Evolutionary conservation across 2,113 vertebrate species (phyloP), one percentile per base, ranked within the genome.

Genomic region (Aepyceros melampus): DNA sequence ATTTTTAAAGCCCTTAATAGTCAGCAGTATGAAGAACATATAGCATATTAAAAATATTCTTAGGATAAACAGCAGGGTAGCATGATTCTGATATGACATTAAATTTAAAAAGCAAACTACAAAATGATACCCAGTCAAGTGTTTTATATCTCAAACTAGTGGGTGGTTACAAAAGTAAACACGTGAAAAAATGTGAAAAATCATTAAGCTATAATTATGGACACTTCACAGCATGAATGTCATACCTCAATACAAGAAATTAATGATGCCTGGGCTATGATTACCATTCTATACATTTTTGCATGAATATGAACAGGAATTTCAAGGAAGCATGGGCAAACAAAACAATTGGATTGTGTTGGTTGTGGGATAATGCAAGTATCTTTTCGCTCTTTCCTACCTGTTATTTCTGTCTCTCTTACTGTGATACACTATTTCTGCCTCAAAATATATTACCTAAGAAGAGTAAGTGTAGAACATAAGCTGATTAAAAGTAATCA

Each of bases 91-190:
- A 16, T 47, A n/a, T 33, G 71, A 56, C 31, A 78, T 88, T 67
- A 81, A 58, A 94, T 92, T 95, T 94, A 55, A 97, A 97, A 96
- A 67, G 49, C 62, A 90, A 96, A 89, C 81, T 89, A 56, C 25
- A 91, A 74, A 91, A 53, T 45, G 7, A 93, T 45, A 55, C 76
- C 76, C 55, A 67, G 49, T 23, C 76, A 89, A 91, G 91, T 67
- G 53, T 64, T 87, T 91, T 56, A 33, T 78, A 84, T 83, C 64
- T 97, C 58, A 43, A 97, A 86, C 81, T 62, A 1, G 25, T 23
- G 36, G 43, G 29, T 9, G 15, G 85, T 96, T 90, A 91, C 90
- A 91, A 53, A 76, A 88, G 87, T 71, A 85, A 97, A 67, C 67
- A 91, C 71, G 60, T 62, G 60, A 33, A 62, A 62, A 62, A 62